phyloP scores from a whole-genome alignment of 2,888 invertebrate species.

The Camponotus fellah region DNA sequence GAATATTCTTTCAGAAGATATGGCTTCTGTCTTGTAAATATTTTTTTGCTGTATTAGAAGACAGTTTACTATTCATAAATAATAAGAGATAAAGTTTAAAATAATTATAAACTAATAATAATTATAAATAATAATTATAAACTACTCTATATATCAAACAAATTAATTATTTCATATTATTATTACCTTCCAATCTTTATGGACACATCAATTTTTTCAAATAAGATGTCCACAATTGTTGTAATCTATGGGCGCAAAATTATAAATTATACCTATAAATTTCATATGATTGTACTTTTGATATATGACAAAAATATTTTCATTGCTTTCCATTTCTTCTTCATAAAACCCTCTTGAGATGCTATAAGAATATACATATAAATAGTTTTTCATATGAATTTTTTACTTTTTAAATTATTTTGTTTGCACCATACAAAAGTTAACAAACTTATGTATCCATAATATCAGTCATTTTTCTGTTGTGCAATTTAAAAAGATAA shows the following conservation, averaged over 20 bases:
- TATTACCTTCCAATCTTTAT: conserved; percentile 60
- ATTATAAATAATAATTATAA: not conserved
- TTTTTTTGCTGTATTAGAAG: conserved; percentile 81
- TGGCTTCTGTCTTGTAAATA: conserved; percentile 85
- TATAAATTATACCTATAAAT: conserved; percentile 56
- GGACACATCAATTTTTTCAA: conserved; percentile 56
- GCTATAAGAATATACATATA: conserved; percentile 53
- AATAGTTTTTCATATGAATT: not conserved
- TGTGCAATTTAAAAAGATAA: conserved; percentile 48
- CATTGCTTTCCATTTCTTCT: conserved; percentile 50
- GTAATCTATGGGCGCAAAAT: not conserved
- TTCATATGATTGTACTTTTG: conserved; percentile 54
- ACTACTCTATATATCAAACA: conserved; percentile 81
- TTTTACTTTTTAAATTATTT: not conserved
- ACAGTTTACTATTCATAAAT: conserved; percentile 43
- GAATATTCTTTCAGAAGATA: conserved; percentile 87
- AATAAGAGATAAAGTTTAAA: conserved; percentile 1
- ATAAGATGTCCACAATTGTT: conserved; percentile 75
- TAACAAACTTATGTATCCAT: conserved; percentile 61
- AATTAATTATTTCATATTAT: conserved; percentile 10
- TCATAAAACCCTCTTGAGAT: conserved; percentile 70
- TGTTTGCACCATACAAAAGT: not conserved
- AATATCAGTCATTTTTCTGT: conserved; percentile 58
- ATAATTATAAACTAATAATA: not conserved
- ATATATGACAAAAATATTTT: conserved; percentile 57